Conservation (phyloP, 2,797 vertebrate species). For the Manis javanica region DNA sequence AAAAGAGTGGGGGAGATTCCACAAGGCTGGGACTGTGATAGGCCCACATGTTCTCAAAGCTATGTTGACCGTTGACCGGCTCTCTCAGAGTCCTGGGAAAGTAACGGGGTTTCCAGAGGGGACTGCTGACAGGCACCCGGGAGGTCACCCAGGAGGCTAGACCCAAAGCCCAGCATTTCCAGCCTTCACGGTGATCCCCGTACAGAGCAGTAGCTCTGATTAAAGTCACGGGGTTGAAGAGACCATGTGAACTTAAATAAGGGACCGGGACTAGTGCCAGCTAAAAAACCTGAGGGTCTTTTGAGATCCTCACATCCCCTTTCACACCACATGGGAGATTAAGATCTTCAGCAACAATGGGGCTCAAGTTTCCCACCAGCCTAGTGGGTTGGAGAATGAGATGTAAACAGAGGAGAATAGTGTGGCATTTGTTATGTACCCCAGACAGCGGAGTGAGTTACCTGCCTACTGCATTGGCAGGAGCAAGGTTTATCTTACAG, state of each 20-base stretch:
- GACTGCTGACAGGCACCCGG: background rate
- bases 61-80: background rate
- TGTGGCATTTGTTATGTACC: constrained; percentile 4
- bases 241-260: background rate
- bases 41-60: background rate
- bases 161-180: background rate
- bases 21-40: background rate
- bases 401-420: background rate
- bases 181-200: background rate
- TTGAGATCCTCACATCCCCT: background rate
- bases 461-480: background rate
- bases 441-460: background rate
- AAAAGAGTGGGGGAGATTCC: background rate
- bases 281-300: background rate
- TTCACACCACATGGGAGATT: background rate
- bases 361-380: background rate
- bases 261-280: background rate
- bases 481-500: background rate
- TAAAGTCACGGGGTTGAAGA: background rate
- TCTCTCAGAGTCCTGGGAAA: background rate
- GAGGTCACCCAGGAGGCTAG: background rate
- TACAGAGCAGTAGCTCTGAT: background rate
- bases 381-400: background rate
- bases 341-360: background rate
- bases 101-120: background rate